Percentiles rank a stretch among this genome's conserved stretches.
phyloP scores from a whole-genome alignment of 2,797 vertebrate species.

The Eulemur rubriventer region DNA sequence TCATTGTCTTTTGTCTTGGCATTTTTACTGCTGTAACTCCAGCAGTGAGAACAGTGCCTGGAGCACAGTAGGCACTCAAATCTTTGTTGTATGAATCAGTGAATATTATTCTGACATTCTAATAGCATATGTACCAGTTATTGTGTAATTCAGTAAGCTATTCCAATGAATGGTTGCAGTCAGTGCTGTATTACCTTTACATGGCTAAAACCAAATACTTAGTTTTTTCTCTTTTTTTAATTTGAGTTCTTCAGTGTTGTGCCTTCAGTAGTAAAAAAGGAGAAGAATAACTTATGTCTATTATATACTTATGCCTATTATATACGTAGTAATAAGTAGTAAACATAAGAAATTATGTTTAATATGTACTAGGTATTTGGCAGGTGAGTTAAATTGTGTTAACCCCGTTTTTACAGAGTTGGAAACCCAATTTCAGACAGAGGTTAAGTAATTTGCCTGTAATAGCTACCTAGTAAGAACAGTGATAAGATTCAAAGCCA shows the following conservation, averaged over 20 bases:
- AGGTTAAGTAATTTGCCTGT: neutral
- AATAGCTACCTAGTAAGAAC: neutral
- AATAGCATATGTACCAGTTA: neutral
- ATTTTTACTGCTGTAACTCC: neutral
- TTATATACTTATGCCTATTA: constrained; percentile 20
- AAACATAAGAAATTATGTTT: neutral
- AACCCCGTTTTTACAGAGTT: neutral
- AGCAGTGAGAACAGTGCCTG: neutral
- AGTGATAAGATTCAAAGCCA: neutral
- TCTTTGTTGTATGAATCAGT: neutral
- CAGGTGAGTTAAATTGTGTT: neutral
- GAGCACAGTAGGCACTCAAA: neutral
- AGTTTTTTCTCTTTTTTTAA: neutral
- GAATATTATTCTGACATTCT: neutral
- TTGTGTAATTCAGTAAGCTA: neutral
- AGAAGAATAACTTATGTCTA: neutral
- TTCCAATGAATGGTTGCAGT: neutral
- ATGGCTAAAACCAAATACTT: neutral
- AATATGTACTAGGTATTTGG: constrained; percentile 20
- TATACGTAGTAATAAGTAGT: neutral
- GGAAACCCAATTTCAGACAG: constrained; percentile 23
- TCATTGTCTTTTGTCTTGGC: constrained; percentile 23
- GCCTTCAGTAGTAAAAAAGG: neutral
- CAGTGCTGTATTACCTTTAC: neutral
- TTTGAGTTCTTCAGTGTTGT: neutral